A percentile compares a stretch with the other conserved stretches of the same genome.
Evolutionary conservation across 2,888 invertebrate genomes (phyloP).

Genomic region (Hydropsyche betteni): DNA sequence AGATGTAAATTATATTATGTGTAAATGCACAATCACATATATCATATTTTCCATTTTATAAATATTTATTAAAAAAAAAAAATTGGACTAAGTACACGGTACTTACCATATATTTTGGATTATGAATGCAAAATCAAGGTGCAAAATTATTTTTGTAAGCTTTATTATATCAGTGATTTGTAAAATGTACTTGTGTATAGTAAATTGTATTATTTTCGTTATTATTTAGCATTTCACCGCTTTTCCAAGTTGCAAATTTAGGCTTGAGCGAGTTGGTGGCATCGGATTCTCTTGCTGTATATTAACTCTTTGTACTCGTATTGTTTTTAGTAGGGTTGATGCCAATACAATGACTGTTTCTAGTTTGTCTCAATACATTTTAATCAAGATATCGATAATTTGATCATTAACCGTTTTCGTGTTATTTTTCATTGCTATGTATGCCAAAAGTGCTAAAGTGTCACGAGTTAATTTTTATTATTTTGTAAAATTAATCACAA

Average conservation of each 20-base stretch:
- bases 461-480: too few relatives aligned
- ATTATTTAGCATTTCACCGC: slow-evolving; percentile 20
- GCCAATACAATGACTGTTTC: too few relatives aligned
- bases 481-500: too few relatives aligned
- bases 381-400: too few relatives aligned
- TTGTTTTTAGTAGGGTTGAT: too few relatives aligned
- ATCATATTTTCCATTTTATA: slow-evolving; percentile 32
- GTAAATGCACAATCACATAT: slow-evolving; percentile 26
- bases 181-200: slow-evolving; percentile 30
- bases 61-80: slow-evolving; percentile 16
- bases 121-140: slow-evolving; percentile 29
- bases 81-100: slow-evolving; percentile 26
- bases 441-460: too few relatives aligned
- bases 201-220: slow-evolving; percentile 19
- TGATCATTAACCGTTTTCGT: too few relatives aligned
- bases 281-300: neutral
- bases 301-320: too few relatives aligned
- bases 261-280: slow-evolving; percentile 26
- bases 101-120: slow-evolving; percentile 32
- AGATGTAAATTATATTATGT: slow-evolving; percentile 5
- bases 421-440: too few relatives aligned
- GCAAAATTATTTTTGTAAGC: slow-evolving; percentile 31
- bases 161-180: slow-evolving; percentile 15
- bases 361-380: too few relatives aligned
- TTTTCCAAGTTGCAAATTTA: slow-evolving; percentile 20